Percentiles rank a stretch among this genome's conserved stretches.
These are phyloP conservation scores for Diachasma alloeum DNA, from an alignment of 1,140 invertebrate genomes.

Conservation along the genomic window DNA sequence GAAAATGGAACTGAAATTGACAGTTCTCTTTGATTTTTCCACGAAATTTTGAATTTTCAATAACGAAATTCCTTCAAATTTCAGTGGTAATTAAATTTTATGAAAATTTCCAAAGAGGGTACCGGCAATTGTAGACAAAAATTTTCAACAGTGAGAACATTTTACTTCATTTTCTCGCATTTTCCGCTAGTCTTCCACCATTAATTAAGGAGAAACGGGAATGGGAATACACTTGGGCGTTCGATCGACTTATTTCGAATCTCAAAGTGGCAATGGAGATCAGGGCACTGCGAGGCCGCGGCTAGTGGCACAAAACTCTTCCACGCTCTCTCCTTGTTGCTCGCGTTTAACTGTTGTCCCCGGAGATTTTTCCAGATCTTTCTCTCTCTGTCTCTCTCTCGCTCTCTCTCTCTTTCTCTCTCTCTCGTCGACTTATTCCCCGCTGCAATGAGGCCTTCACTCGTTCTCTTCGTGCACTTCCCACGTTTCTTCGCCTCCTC, in stretches of 20 bases:
- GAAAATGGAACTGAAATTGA: too few relatives aligned
- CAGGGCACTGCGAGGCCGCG: constrained; percentile 50
- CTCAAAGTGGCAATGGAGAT: constrained; percentile 49
- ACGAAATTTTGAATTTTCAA: too few relatives aligned
- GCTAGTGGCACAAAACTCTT: constrained; percentile 46
- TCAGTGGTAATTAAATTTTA: too few relatives aligned
- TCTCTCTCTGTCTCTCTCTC: too few relatives aligned
- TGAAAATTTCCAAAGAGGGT: too few relatives aligned
- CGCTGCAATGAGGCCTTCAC: constrained; percentile 14
- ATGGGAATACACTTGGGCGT: constrained; percentile 36
- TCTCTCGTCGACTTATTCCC: constrained; percentile 26
- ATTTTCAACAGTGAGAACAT: too few relatives aligned
- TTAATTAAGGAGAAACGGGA: constrained; percentile 17
- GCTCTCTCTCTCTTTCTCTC: too few relatives aligned
- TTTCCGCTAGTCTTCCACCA: neutral
- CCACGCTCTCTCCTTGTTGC: neutral
- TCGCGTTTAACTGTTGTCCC: neutral
- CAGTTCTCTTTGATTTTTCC: too few relatives aligned
- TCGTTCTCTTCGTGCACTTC: constrained; percentile 26
- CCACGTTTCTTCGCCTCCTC: constrained; percentile 28
- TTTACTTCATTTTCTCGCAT: neutral
- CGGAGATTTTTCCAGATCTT: neutral
- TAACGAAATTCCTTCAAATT: too few relatives aligned
- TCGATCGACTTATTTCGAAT: constrained; percentile 40
- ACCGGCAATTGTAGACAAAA: too few relatives aligned